Base-by-base conservation (phyloP, 37 sponge, comb jelly and placozoan genomes). In the Haliclona indistincta region DNA sequence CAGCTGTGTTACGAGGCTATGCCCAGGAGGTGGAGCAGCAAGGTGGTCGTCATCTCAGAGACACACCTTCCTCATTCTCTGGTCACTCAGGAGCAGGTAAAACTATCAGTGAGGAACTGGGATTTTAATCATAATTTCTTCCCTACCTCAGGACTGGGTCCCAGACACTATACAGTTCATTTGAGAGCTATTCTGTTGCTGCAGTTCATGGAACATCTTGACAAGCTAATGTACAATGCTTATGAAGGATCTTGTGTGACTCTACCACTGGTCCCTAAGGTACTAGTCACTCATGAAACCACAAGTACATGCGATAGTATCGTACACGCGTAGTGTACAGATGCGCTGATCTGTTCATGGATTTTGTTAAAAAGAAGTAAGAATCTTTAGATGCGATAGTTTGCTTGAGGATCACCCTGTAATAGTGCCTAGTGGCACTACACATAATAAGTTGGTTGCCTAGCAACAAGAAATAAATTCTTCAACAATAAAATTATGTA, bases 221-320 rank as follows among this genome's bases (percentile, higher is more conserved):
- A 96, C 75, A 96, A 92, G 66, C 88, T 91, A 28, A 89, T 96
- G 81, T 96, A 96, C 81, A 96, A 96, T 80, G 93, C 97, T 23
- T 89, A 93, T 56, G 90, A 89, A 63, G 97, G 94, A n/a, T 82
- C 82, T 5, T 84, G 82, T 78, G 83, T 86, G 33, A 85, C 88
- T 19, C 78, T 91, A 5, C 87, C 85, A 23, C 83, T 84, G n/a
- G 77, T 78, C 6, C 87, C 91, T 19, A 91, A 91, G 83, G 91
- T 90, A 23, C 54, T 52, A 11, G 13, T n/a, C n/a, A n/a, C n/a
- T n/a, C n/a, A n/a, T n/a, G n/a, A n/a, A n/a, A n/a, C n/a, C n/a
- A n/a, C n/a, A n/a, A n/a, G n/a, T n/a, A n/a, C n/a, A n/a, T n/a
- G n/a, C n/a, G n/a, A n/a, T n/a, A n/a, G n/a, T n/a, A n/a, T n/a